Percentiles rank a stretch among this genome's conserved stretches.
Conservation (phyloP, 2,797 vertebrate species). For the Kryptolebias ocellatus region DNA sequence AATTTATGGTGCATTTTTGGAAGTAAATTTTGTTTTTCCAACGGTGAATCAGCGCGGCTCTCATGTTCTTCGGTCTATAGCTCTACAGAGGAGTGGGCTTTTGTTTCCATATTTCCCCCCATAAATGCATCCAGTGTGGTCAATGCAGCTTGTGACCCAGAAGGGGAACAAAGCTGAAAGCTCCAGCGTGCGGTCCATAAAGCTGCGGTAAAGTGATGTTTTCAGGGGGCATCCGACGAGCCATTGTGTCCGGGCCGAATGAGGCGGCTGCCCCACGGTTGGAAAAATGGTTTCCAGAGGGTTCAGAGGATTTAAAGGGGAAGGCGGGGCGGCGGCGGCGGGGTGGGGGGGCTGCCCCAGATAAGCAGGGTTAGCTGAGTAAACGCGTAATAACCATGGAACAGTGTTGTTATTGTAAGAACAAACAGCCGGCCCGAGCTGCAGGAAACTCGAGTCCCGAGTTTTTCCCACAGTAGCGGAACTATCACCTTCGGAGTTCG, state of each 20-base stretch:
- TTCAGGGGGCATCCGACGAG: conserved; percentile 46
- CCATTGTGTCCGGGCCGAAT: conserved; percentile 32
- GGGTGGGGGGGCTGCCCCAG: conserved; percentile 49
- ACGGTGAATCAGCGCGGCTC: no score
- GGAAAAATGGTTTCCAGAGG: conserved; percentile 65
- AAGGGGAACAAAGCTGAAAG: conserved; percentile 64
- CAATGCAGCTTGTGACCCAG: conserved; percentile 57
- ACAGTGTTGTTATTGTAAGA: conserved; percentile 73
- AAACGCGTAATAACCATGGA: conserved; percentile 69
- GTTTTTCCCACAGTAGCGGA: conserved; percentile 72
- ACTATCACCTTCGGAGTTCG: conserved; percentile 36
- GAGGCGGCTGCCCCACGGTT: conserved; percentile 39
- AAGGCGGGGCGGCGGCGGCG: background rate
- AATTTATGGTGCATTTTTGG: no score
- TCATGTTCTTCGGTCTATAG: background rate
- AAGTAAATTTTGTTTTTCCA: no score
- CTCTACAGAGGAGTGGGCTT: background rate
- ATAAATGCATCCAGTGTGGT: conserved; percentile 7
- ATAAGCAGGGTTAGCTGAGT: conserved; percentile 70
- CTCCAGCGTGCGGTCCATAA: conserved; percentile 42
- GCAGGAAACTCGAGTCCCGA: conserved; percentile 58
- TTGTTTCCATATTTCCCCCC: background rate
- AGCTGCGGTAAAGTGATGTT: conserved; percentile 47
- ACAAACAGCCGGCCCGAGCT: conserved; percentile 57
- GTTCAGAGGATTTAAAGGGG: conserved; percentile 51